Percentiles rank a stretch among this genome's conserved stretches.
Evolutionary conservation across 2,888 invertebrate genomes (phyloP).

Genomic region (Rhamphomyia laevipes): DNA sequence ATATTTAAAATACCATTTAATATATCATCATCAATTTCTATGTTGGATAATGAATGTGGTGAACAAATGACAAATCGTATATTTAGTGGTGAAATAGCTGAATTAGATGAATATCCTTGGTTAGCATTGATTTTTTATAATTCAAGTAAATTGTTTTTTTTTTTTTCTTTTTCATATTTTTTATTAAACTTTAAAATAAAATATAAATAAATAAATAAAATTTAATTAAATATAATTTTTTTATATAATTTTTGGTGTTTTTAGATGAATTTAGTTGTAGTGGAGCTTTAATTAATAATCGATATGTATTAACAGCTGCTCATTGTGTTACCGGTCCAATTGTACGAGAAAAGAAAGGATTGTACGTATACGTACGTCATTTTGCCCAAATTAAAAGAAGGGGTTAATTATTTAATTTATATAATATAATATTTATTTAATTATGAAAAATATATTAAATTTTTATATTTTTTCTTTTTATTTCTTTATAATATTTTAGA

Average conservation of each 20-base stretch:
- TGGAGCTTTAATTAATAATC: conserved; percentile 46
- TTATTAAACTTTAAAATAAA: background rate
- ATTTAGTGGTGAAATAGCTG: conserved; percentile 48
- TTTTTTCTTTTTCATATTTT: no score
- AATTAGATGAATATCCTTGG: conserved; percentile 55
- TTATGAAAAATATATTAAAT: background rate
- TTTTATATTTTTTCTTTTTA: background rate
- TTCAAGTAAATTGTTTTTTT: conserved; percentile 31
- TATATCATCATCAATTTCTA: conserved; percentile 16
- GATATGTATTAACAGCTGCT: conserved; percentile 49
- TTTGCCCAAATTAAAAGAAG: background rate
- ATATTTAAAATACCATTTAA: conserved; percentile 25
- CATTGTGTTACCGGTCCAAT: conserved; percentile 47
- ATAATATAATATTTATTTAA: background rate
- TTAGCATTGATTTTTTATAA: conserved; percentile 47
- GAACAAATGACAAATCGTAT: conserved; percentile 46
- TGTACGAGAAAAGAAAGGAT: conserved; percentile 38
- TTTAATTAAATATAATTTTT: background rate
- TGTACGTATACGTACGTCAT: conserved; percentile 39
- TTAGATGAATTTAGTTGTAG: conserved; percentile 46
- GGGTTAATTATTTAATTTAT: background rate
- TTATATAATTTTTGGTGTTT: conserved; percentile 14
- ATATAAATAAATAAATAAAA: background rate
- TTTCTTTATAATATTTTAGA: conserved; percentile 17
- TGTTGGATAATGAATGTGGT: conserved; percentile 41